Percentiles rank a stretch among this genome's conserved stretches.
Evolutionary conservation across 2,113 vertebrate species (phyloP).

Genomic region (Cryptomyrus ogoouensis): DNA sequence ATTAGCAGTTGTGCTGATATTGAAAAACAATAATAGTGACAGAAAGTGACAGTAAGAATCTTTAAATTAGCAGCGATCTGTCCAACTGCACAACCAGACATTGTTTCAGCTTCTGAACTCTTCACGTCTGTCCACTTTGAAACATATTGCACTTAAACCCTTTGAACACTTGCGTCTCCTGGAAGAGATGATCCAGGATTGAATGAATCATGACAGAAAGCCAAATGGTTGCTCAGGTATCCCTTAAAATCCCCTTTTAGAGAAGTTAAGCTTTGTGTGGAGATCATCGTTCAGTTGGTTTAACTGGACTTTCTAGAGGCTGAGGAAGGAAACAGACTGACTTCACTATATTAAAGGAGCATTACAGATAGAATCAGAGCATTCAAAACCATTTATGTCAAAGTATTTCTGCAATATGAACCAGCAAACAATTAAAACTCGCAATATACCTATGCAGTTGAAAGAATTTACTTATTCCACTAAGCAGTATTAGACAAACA

Average conservation of each 20-base stretch:
- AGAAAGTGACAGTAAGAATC: not conserved
- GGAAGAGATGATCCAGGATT: not conserved
- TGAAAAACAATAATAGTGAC: not conserved
- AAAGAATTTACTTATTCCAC: not conserved
- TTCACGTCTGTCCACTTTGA: not conserved
- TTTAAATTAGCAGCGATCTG: not conserved
- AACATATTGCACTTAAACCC: not conserved
- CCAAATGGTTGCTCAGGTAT: not conserved
- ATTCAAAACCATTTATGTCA: not conserved
- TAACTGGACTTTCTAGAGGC: not conserved
- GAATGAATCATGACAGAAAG: not conserved
- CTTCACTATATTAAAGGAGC: not conserved
- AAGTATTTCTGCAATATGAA: not conserved
- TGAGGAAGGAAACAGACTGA: not conserved
- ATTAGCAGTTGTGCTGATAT: not conserved
- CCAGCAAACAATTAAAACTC: not conserved
- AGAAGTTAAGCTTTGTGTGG: not conserved
- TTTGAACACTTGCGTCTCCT: not conserved
- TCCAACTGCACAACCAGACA: not conserved
- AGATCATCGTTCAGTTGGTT: not conserved
- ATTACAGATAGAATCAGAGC: not conserved
- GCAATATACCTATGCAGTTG: not conserved
- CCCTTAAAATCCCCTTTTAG: not conserved
- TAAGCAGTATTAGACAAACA: not conserved
- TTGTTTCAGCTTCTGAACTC: not conserved